phyloP scores from a whole-genome alignment of 2,113 vertebrate species.

The Cephalopholis sonnerati region DNA sequence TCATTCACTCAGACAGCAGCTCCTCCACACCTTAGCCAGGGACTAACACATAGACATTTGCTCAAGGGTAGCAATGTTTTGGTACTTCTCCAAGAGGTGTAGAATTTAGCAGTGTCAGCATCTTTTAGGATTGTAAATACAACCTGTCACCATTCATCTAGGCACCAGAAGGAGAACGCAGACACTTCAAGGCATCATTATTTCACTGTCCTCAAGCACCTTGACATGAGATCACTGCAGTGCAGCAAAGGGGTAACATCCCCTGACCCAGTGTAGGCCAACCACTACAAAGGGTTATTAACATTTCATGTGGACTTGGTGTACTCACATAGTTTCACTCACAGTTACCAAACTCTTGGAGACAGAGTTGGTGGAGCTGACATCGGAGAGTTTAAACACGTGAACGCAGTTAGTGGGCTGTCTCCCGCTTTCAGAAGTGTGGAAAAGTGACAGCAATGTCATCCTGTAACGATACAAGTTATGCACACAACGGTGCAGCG shows the following conservation, averaged over 20 bases:
- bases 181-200: slow-evolving; percentile 69
- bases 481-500: slow-evolving; percentile 44
- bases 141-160: slow-evolving; percentile 76
- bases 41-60: slow-evolving; percentile 31
- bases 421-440: slow-evolving; percentile 51
- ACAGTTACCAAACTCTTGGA: slow-evolving; percentile 45
- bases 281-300: slow-evolving; percentile 32
- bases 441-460: slow-evolving; percentile 64
- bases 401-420: slow-evolving; percentile 40
- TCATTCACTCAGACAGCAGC: slow-evolving; percentile 47
- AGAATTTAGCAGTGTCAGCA: slow-evolving; percentile 72
- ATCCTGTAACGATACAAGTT: slow-evolving; percentile 46
- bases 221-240: slow-evolving; percentile 49
- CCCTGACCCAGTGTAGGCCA: slow-evolving; percentile 15
- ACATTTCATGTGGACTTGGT: slow-evolving; percentile 41
- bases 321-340: slow-evolving; percentile 20
- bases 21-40: slow-evolving; percentile 22
- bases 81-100: slow-evolving; percentile 52
- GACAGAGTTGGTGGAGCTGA: slow-evolving; percentile 43
- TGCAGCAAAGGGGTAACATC: slow-evolving; percentile 46
- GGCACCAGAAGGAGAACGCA: slow-evolving; percentile 51
- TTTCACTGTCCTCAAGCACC: slow-evolving; percentile 46
- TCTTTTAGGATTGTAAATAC: slow-evolving; percentile 77
- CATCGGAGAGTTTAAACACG: slow-evolving; percentile 45
- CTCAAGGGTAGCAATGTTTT: slow-evolving; percentile 53